A percentile compares a stretch with the other conserved stretches of the same genome.
These are phyloP conservation scores for Osmerus mordax DNA, from an alignment of 2,113 vertebrate species.

Conservation along the genomic window DNA sequence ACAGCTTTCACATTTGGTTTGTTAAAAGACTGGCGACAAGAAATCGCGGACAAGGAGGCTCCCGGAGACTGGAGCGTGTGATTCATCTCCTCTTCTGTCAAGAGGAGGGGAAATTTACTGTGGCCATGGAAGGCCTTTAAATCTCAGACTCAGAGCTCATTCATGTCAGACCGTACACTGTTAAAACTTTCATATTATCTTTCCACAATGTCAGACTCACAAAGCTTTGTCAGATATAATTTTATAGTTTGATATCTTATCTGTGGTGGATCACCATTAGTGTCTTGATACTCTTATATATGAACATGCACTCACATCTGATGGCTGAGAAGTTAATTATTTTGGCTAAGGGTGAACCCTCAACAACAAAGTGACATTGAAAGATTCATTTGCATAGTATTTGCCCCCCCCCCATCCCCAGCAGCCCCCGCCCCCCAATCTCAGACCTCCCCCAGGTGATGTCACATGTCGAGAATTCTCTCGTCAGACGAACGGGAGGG, in stretches of 20 bases:
- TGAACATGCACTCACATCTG: too few species aligned
- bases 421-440: conserved; percentile 13
- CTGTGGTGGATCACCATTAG: too few species aligned
- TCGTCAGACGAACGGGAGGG: conserved; percentile 41
- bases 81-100: conserved; percentile 65
- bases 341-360: conserved; percentile 63
- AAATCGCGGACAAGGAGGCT: conserved; percentile 65
- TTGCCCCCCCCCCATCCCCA: conserved; percentile 28
- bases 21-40: conserved; percentile 74
- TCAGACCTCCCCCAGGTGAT: background rate
- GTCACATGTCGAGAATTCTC: conserved; percentile 36
- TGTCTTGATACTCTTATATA: too few species aligned
- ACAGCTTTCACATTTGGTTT: conserved; percentile 72
- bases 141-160: too few species aligned
- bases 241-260: too few species aligned
- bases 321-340: conserved; percentile 58
- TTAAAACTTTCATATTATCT: too few species aligned
- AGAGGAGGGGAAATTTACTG: too few species aligned
- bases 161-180: too few species aligned
- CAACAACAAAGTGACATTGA: conserved; percentile 69
- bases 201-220: too few species aligned
- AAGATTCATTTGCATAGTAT: conserved; percentile 59
- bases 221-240: too few species aligned
- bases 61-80: conserved; percentile 65
- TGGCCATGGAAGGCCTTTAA: too few species aligned